Evolutionary conservation across 1,140 invertebrate species (phyloP), one percentile per base, ranked within the genome.

Genomic region (Pachypsylla venusta): DNA sequence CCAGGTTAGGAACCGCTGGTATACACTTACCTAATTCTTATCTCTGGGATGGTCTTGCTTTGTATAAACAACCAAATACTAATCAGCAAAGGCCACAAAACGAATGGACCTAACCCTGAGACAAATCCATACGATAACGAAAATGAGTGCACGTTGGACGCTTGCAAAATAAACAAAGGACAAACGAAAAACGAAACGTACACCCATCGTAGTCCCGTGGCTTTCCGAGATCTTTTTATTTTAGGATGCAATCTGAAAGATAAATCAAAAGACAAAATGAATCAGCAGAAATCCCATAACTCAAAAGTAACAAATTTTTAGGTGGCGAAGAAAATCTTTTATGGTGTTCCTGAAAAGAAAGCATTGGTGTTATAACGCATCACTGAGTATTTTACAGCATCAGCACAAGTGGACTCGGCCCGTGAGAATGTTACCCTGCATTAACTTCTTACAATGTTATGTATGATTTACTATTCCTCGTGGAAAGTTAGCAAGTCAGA

Each of bases 201-300:
- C 42, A 48, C 42, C 42, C 42, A 48, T n/a, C 42, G 42, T 3
- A 48, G 42, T 4, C 42, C 42, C 3, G 42, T 48, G 42, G 42
- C 42, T 22, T 48, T 48, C 42, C 22, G 16, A 19, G 42, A 48
- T n/a, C 42, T n/a, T n/a, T 19, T n/a, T n/a, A 48, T 48, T n/a
- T 48, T 48, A 5, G 42, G 42, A 22, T 48, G 42, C 22, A 48
- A 48, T 22, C 42, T 48, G 42, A 48, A 48, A n/a, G 30, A n/a
- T n/a, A n/a, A n/a, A n/a, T n/a, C n/a, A 35, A 35, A 35, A 35
- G 30, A 35, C 7, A 35, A 7, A 35, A 35, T 35, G 30, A 10
- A n/a, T 35, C 7, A n/a, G n/a, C n/a, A n/a, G n/a, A n/a, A n/a
- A n/a, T n/a, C n/a, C n/a, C n/a, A n/a, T n/a, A n/a, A n/a, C n/a